These are phyloP conservation scores for Dynastes grantii DNA, from an alignment of 2,888 invertebrate species.

Conservation along the genomic window DNA sequence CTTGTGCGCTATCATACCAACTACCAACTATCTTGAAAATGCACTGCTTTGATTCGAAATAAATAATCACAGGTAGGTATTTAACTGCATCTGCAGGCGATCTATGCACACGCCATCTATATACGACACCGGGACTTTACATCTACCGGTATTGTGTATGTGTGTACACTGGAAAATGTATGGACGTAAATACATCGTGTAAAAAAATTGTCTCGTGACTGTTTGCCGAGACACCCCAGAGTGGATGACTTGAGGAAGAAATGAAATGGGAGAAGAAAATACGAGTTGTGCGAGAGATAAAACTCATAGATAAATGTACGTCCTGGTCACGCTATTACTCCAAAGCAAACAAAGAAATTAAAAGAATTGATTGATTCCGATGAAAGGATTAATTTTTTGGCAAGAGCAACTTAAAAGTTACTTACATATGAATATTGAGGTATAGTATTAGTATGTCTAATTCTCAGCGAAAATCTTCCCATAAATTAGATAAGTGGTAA, in stretches of 20 bases:
- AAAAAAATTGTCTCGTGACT: slow-evolving; percentile 49
- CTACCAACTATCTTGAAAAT: slow-evolving; percentile 4
- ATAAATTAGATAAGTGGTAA: no score
- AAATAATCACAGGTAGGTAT: slow-evolving; percentile 13
- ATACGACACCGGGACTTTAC: slow-evolving; percentile 28
- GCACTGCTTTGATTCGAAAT: slow-evolving; percentile 21
- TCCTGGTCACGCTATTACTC: background rate
- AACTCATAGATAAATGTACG: slow-evolving; percentile 4
- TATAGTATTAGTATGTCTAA: no score
- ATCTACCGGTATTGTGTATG: background rate
- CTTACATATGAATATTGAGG: no score
- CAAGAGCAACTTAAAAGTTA: no score
- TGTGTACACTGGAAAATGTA: background rate
- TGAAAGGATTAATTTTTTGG: no score
- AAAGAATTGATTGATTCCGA: no score
- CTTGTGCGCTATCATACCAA: background rate
- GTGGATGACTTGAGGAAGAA: slow-evolving; percentile 27
- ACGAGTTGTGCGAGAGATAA: background rate
- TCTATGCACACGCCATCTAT: slow-evolving; percentile 8
- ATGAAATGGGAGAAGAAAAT: slow-evolving; percentile 14
- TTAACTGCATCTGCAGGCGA: slow-evolving; percentile 33
- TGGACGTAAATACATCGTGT: slow-evolving; percentile 1
- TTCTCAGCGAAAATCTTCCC: no score
- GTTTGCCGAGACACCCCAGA: slow-evolving; percentile 39
- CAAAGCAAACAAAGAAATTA: background rate